Evolutionary conservation across 2,113 vertebrate genomes (phyloP).

Genomic region (Pomatostomus ruficeps): DNA sequence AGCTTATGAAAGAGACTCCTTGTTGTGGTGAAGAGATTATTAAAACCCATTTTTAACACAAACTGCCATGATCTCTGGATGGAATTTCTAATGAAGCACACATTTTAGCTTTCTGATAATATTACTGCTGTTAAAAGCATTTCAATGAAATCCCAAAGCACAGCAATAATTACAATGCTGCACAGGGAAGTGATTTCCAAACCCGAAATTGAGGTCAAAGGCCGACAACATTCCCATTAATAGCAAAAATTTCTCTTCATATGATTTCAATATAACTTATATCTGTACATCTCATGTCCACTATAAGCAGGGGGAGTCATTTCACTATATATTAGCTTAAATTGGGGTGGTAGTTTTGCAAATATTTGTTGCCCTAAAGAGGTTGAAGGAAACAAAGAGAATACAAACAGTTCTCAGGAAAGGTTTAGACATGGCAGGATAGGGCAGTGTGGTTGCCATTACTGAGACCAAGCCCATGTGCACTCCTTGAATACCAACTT

Average conservation of each 20-base stretch:
- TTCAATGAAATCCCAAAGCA: neutral
- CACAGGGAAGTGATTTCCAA: neutral
- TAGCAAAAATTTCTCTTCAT: neutral
- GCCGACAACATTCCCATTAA: neutral
- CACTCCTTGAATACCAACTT: neutral
- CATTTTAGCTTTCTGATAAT: neutral
- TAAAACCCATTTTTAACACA: slow-evolving; percentile 1
- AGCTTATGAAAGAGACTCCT: neutral
- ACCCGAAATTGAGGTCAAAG: neutral
- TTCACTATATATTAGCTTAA: neutral
- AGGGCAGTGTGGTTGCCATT: neutral
- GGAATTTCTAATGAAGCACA: slow-evolving; percentile 30
- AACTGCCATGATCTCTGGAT: neutral
- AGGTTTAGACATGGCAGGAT: neutral
- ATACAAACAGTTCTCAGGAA: neutral
- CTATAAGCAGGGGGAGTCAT: neutral
- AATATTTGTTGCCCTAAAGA: neutral
- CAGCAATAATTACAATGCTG: neutral
- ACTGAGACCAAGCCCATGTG: neutral
- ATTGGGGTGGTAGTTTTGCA: neutral
- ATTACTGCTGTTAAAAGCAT: neutral
- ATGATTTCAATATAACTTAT: neutral
- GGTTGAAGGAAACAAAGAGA: neutral
- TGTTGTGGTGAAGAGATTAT: slow-evolving; percentile 11
- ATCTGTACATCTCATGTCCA: neutral